Percentiles rank a stretch among this genome's conserved stretches.
phyloP scores from a whole-genome alignment of 2,113 vertebrate species.

The Galemys pyrenaicus region DNA sequence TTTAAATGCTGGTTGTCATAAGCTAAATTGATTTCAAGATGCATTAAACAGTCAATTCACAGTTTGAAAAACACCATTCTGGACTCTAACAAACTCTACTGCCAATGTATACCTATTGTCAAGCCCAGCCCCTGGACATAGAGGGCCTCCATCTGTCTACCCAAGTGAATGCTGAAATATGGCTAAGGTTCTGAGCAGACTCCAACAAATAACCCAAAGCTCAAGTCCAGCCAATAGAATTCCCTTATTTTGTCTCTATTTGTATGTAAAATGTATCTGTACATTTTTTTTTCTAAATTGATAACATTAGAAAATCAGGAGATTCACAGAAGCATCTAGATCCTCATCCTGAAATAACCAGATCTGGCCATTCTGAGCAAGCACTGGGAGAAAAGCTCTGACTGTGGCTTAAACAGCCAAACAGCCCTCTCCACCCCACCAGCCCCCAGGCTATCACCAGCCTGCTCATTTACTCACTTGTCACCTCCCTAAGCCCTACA shows the following conservation, averaged over 20 bases:
- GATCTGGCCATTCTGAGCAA: not conserved
- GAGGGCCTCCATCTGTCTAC: not conserved
- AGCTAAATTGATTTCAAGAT: not conserved
- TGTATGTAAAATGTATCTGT: not conserved
- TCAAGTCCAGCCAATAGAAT: not conserved
- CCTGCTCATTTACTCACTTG: not conserved
- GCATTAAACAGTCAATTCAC: not conserved
- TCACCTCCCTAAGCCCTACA: not conserved
- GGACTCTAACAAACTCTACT: not conserved
- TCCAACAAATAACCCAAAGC: too few relatives aligned
- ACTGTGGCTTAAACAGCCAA: rapidly evolving
- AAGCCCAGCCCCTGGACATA: rapidly evolving
- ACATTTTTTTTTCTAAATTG: not conserved
- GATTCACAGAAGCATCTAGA: not conserved
- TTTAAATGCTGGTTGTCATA: not conserved
- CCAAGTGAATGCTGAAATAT: not conserved
- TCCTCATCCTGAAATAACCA: not conserved
- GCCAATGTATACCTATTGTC: not conserved
- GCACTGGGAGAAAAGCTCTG: rapidly evolving
- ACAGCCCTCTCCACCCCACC: rapidly evolving
- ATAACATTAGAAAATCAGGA: not conserved
- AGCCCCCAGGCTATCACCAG: not conserved
- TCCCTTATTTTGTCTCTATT: not conserved
- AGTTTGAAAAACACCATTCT: not conserved
- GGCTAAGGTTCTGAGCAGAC: not conserved